Conservation (phyloP, 1,140 invertebrate species). For the Calephelis virginiensis region DNA sequence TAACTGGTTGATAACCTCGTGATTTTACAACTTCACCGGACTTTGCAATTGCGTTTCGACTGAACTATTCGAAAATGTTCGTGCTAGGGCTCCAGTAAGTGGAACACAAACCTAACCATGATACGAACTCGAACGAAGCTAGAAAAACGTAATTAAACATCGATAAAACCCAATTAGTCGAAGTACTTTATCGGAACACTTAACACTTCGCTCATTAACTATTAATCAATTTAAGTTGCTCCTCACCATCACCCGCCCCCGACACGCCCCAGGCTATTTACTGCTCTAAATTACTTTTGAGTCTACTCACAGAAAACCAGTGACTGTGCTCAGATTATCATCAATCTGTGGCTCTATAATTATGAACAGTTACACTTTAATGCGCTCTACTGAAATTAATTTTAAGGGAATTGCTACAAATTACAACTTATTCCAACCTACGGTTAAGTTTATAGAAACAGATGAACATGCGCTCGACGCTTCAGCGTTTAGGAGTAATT, state of each 20-base stretch:
- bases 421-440: slow-evolving; percentile 3
- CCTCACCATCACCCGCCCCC: slow-evolving; percentile 28
- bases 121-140: slow-evolving; percentile 1
- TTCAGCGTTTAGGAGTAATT: not conserved
- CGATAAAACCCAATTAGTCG: slow-evolving; percentile 34
- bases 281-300: slow-evolving; percentile 40
- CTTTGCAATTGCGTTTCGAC: too few species aligned
- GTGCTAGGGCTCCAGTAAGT: not conserved
- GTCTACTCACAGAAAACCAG: slow-evolving; percentile 16
- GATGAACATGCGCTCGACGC: not conserved
- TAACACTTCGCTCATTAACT: slow-evolving; percentile 61
- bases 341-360: slow-evolving; percentile 26
- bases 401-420: slow-evolving; percentile 12
- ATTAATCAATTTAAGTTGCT: slow-evolving; percentile 55
- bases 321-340: slow-evolving; percentile 22
- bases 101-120: not conserved
- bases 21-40: too few species aligned
- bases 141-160: slow-evolving; percentile 40
- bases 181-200: slow-evolving; percentile 40
- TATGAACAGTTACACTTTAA: slow-evolving; percentile 28
- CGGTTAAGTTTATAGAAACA: slow-evolving; percentile 4
- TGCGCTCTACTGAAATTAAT: slow-evolving; percentile 5
- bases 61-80: too few species aligned
- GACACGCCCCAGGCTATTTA: slow-evolving; percentile 37
- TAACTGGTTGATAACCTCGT: too few species aligned